phyloP scores from a whole-genome alignment of 2,113 vertebrate species.

The Recurvirostra avosetta region DNA sequence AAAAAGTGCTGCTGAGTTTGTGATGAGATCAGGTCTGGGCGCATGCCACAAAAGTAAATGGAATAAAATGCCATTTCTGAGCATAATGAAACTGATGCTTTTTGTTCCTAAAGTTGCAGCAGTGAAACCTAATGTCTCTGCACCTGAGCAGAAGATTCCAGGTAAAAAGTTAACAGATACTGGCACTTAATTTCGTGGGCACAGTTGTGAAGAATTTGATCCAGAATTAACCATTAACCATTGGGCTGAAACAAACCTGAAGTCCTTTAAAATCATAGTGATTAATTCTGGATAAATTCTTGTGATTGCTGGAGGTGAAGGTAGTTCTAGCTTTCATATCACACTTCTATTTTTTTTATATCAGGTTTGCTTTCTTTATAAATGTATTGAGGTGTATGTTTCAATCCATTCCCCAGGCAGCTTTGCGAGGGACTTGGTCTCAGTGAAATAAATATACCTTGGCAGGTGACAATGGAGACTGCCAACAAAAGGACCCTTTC shows the following conservation, averaged over 20 bases:
- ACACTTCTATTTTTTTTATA: not conserved
- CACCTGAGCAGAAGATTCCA: not conserved
- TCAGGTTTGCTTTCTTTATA: not conserved
- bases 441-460: not conserved
- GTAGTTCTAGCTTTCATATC: not conserved
- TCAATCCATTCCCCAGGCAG: not conserved
- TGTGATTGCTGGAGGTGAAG: not conserved
- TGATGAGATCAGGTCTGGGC: not conserved
- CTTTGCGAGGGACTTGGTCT: not conserved
- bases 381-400: not conserved
- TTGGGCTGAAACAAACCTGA: not conserved
- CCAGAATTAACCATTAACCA: not conserved
- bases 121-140: not conserved
- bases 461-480: not conserved
- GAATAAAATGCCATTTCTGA: not conserved
- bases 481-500: not conserved
- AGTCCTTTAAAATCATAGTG: not conserved
- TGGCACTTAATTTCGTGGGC: not conserved
- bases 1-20: not conserved
- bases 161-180: not conserved
- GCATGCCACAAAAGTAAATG: not conserved
- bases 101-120: constrained; percentile 33
- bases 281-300: not conserved
- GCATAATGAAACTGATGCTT: not conserved
- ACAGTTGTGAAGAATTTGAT: not conserved